These are phyloP conservation scores for Cephus rjabovi DNA, from an alignment of 2,888 invertebrate species.

Conservation along the genomic window DNA sequence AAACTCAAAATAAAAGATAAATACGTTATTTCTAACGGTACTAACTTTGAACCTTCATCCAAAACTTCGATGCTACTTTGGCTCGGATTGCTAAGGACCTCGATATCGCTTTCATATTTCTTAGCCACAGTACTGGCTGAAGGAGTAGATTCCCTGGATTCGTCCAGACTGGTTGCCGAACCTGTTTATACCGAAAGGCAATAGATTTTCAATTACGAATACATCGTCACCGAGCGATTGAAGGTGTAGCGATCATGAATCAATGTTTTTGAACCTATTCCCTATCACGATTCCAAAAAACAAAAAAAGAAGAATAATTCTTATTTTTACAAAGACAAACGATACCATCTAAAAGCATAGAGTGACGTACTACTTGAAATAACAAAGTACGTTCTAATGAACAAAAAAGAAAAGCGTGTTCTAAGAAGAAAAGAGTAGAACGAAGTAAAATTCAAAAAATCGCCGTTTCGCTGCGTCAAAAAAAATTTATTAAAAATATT, in stretches of 20 bases:
- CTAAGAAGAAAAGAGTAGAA: background rate
- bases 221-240: background rate
- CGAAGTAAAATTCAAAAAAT: background rate
- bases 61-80: constrained; percentile 78
- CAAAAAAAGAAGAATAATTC: background rate
- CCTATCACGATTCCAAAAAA: background rate
- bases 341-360: background rate
- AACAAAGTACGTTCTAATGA: background rate
- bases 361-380: background rate
- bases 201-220: background rate
- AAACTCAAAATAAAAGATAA: background rate
- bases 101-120: constrained; percentile 75
- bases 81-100: constrained; percentile 78
- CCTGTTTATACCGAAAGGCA: constrained; percentile 44
- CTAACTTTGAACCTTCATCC: constrained; percentile 66
- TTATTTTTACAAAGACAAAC: background rate
- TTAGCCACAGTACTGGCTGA: constrained; percentile 52
- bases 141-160: constrained; percentile 62
- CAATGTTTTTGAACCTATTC: background rate
- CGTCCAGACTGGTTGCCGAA: constrained; percentile 65
- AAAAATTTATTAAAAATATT: background rate
- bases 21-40: constrained; percentile 17
- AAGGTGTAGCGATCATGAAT: background rate
- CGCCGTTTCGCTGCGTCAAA: background rate
- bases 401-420: constrained; percentile 18